These are phyloP conservation scores for Gymnocephalus cernua DNA, from an alignment of 2,113 vertebrate species.

Conservation along the genomic window DNA sequence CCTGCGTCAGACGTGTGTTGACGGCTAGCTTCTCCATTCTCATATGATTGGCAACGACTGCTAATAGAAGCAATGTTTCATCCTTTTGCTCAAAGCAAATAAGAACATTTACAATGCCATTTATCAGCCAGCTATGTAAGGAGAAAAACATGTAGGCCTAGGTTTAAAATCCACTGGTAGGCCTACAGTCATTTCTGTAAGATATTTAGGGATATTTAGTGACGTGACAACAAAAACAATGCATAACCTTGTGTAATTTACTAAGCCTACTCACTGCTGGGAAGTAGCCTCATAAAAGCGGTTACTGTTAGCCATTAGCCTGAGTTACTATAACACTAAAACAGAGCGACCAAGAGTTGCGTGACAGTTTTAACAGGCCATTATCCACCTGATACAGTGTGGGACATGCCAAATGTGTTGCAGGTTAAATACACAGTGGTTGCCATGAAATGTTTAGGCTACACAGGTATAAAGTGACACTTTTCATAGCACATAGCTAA, in stretches of 20 bases:
- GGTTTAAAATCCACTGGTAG: neutral
- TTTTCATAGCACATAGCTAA: neutral
- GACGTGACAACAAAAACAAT: neutral
- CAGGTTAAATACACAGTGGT: constrained; percentile 39
- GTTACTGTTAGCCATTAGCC: constrained; percentile 32
- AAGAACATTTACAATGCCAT: neutral
- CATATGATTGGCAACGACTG: no score
- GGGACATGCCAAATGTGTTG: constrained; percentile 21
- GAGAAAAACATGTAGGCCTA: no score
- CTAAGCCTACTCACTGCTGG: neutral
- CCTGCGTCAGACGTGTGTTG: no score
- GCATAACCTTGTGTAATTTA: neutral
- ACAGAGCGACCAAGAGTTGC: constrained; percentile 1
- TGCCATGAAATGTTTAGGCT: neutral
- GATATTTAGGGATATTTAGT: neutral
- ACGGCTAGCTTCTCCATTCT: neutral
- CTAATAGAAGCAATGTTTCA: neutral
- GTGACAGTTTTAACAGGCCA: constrained; percentile 44
- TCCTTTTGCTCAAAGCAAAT: neutral
- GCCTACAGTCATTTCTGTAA: neutral
- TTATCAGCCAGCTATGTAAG: no score
- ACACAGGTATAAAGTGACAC: neutral
- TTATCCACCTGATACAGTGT: constrained; percentile 10
- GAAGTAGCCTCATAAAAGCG: neutral
- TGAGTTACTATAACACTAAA: constrained; percentile 34